Evolutionary conservation across 2,888 invertebrate species (phyloP).

Genomic region (Gibbula magus): DNA sequence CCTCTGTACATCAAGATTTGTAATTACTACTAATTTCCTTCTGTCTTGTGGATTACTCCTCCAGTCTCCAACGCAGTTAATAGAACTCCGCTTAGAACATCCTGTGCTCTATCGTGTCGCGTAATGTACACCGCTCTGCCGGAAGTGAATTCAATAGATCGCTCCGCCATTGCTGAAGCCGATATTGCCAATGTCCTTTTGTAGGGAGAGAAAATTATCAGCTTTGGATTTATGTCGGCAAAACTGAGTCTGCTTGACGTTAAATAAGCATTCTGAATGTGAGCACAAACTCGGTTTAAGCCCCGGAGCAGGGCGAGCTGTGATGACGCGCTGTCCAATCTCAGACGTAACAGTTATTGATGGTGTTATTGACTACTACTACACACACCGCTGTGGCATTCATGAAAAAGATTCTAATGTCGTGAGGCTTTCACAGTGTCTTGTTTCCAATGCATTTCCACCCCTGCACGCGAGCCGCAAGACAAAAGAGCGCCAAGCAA

Average conservation of each 20-base stretch:
- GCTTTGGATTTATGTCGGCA: slow-evolving; percentile 29
- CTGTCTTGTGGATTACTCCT: slow-evolving; percentile 25
- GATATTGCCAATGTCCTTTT: slow-evolving; percentile 35
- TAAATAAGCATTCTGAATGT: slow-evolving; percentile 19
- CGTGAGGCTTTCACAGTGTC: slow-evolving; percentile 26
- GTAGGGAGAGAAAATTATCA: slow-evolving; percentile 30
- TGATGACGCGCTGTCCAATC: neutral
- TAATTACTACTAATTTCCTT: slow-evolving; percentile 45
- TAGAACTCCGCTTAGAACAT: slow-evolving; percentile 52
- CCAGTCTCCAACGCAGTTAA: slow-evolving; percentile 33
- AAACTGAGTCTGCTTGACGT: slow-evolving; percentile 18
- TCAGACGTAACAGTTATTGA: slow-evolving; percentile 22
- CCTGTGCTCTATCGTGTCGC: slow-evolving; percentile 53
- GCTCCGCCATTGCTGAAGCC: slow-evolving; percentile 34
- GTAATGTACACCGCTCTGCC: slow-evolving; percentile 55
- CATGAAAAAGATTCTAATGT: slow-evolving; percentile 22
- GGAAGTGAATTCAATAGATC: slow-evolving; percentile 47
- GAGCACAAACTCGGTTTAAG: neutral
- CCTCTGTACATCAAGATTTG: slow-evolving; percentile 27
- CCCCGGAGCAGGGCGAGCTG: neutral
- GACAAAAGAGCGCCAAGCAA: slow-evolving; percentile 38
- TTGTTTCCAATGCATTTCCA: slow-evolving; percentile 36
- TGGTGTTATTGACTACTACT: slow-evolving; percentile 10
- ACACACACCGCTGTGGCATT: slow-evolving; percentile 5
- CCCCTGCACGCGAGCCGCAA: slow-evolving; percentile 27